Conservation (phyloP, 2,888 invertebrate genomes). For the Julus scandinavius region DNA sequence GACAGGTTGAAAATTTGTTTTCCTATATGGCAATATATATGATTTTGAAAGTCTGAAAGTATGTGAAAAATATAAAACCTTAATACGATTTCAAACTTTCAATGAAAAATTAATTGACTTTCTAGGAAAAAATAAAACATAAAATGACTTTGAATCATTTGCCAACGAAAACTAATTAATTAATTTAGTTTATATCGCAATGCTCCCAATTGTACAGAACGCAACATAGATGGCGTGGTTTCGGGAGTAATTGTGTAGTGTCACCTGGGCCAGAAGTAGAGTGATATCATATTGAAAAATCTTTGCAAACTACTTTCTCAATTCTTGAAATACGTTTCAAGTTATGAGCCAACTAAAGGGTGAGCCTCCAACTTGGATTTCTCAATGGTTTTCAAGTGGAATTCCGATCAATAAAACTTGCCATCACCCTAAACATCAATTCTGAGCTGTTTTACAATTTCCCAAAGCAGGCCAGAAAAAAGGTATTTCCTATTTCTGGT, state of each 20-base stretch:
- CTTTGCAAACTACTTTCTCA: not conserved
- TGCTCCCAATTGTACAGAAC: not conserved
- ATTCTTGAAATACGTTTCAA: not conserved
- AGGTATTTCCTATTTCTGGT: constrained; percentile 2
- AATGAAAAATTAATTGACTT: too few species aligned
- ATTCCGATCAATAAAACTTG: constrained; percentile 34
- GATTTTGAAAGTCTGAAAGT: too few species aligned
- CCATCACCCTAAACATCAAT: constrained; percentile 34
- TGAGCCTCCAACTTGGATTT: not conserved
- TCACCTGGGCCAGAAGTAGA: not conserved
- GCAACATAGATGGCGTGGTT: not conserved
- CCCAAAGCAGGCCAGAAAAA: not conserved
- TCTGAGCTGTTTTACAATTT: constrained; percentile 36
- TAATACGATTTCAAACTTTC: too few species aligned
- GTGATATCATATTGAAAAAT: constrained; percentile 20
- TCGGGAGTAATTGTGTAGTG: not conserved
- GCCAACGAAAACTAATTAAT: too few species aligned
- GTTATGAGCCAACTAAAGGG: constrained; percentile 7
- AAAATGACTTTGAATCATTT: too few species aligned
- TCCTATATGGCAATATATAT: too few species aligned
- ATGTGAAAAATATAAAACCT: too few species aligned
- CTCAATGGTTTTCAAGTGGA: constrained; percentile 20
- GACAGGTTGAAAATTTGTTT: too few species aligned
- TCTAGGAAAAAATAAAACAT: too few species aligned
- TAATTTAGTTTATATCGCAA: too few species aligned